phyloP scores from a whole-genome alignment of 2,888 invertebrate genomes.

The Spodoptera picta region DNA sequence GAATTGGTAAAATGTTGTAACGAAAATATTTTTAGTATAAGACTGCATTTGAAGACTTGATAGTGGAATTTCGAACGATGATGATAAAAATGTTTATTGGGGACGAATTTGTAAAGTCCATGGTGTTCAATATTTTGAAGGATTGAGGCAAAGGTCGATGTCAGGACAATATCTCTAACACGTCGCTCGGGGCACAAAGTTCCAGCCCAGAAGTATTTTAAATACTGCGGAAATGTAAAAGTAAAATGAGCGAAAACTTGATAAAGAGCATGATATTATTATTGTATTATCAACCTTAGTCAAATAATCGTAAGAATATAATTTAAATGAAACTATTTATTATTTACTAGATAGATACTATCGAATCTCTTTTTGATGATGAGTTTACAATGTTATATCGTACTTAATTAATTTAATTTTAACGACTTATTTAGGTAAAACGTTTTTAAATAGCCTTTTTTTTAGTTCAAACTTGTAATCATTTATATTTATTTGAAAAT shows the following conservation, averaged over 20 bases:
- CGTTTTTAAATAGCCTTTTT: neutral
- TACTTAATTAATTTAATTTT: conserved; percentile 33
- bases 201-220: conserved; percentile 22
- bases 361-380: conserved; percentile 47
- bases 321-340: conserved; percentile 36
- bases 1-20: conserved; percentile 6
- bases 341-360: conserved; percentile 47
- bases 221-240: conserved; percentile 20
- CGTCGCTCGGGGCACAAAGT: conserved; percentile 3
- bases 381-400: conserved; percentile 48
- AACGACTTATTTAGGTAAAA: too few relatives aligned
- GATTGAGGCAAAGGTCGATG: neutral
- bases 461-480: conserved; percentile 3
- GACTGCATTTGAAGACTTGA: conserved; percentile 43
- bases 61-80: conserved; percentile 34
- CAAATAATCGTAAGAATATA: conserved; percentile 35
- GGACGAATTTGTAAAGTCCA: conserved; percentile 4
- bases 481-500: conserved; percentile 10
- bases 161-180: neutral
- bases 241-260: conserved; percentile 6
- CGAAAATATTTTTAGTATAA: conserved; percentile 21
- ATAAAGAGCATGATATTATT: conserved; percentile 23
- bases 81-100: conserved; percentile 34
- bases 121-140: neutral
- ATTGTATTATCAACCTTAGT: conserved; percentile 32